Conservation (phyloP, 2,113 vertebrate genomes). For the Gavia stellata region DNA sequence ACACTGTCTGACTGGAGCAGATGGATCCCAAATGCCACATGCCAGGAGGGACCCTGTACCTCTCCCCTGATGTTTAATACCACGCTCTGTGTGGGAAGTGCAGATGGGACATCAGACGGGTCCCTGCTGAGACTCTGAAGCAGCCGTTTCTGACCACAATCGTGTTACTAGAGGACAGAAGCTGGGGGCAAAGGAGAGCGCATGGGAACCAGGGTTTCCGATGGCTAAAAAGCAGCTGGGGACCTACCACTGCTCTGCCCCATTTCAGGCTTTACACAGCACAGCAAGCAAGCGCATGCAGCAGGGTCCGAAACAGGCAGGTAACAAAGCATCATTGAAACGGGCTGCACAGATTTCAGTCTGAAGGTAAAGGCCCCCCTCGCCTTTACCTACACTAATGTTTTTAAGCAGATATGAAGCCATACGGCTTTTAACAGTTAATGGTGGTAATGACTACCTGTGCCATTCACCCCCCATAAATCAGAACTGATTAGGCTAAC, state of each 20-base stretch:
- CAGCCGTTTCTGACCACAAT: not conserved
- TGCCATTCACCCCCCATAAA: not conserved
- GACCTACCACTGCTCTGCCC: not conserved
- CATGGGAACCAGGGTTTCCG: not conserved
- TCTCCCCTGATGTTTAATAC: not conserved
- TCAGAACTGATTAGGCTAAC: not conserved
- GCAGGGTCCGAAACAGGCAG: fast-evolving
- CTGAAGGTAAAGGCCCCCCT: not conserved
- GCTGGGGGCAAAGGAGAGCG: not conserved
- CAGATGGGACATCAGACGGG: not conserved
- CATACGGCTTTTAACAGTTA: not conserved
- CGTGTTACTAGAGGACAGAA: not conserved
- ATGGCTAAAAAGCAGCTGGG: not conserved
- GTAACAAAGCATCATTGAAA: not conserved
- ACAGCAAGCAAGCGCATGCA: not conserved
- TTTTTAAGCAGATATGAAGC: not conserved
- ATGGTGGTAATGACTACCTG: not conserved
- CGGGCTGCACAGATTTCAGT: not conserved
- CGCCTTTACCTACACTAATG: not conserved
- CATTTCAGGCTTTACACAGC: not conserved
- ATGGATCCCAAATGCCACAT: not conserved
- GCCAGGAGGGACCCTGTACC: not conserved
- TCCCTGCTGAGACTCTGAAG: not conserved
- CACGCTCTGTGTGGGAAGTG: fast-evolving
- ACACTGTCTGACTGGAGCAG: not conserved